Evolutionary conservation across 2,113 vertebrate species (phyloP).

Genomic region (Callospermophilus lateralis): DNA sequence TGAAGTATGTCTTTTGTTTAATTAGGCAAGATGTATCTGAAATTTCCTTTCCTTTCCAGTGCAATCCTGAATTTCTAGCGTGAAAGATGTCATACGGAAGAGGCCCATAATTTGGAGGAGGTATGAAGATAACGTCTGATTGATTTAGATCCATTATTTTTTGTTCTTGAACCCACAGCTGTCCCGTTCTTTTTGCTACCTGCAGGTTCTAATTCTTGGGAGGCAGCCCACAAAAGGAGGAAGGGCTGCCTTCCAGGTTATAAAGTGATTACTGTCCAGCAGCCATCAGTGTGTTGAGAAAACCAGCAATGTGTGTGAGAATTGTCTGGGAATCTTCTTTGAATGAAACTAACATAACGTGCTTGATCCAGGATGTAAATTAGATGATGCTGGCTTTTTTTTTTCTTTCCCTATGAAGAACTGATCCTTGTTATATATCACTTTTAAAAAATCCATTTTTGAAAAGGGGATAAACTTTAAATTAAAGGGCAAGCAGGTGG

Average conservation of each 20-base stretch:
- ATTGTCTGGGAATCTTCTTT: neutral
- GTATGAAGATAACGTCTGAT: neutral
- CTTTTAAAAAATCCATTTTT: constrained; percentile 5
- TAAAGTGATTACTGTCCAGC: neutral
- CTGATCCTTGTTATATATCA: neutral
- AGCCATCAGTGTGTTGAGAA: neutral
- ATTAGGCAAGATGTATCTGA: neutral
- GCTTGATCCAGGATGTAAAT: neutral
- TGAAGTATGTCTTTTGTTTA: neutral
- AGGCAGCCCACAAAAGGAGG: neutral
- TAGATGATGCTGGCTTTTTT: neutral
- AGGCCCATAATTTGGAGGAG: neutral
- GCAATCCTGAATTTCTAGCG: neutral
- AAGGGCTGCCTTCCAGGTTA: no score
- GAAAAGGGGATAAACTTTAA: constrained; percentile 25
- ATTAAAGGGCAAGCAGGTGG: constrained; percentile 28
- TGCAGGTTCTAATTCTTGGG: neutral
- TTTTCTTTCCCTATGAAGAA: neutral
- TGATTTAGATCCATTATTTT: neutral
- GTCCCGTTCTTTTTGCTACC: neutral
- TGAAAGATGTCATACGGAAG: neutral
- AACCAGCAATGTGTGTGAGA: neutral
- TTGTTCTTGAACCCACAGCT: neutral
- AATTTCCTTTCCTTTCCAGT: neutral
- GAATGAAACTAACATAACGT: neutral